Base-by-base conservation (phyloP, 2,113 vertebrate species). In the Scartelaos histophorus region DNA sequence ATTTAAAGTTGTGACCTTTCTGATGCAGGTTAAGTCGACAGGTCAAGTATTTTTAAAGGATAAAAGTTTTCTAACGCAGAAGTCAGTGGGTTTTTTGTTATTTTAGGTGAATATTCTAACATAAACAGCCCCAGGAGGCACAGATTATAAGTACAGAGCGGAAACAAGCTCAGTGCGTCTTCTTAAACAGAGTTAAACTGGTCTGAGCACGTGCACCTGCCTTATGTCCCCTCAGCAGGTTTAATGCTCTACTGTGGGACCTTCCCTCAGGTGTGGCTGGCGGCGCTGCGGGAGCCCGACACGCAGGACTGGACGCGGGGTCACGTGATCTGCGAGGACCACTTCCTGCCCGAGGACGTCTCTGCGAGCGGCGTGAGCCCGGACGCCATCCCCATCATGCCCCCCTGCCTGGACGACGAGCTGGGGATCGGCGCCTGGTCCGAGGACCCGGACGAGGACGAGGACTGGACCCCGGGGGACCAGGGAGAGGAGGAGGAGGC, bases 331-430 rank as follows among this genome's bases (percentile, higher is more conserved):
- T 94, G 93, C 3, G 93, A 94, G 58, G 93, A 94, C 78, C 93
- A 94, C 82, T 94, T 94, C 76, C 89, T 94, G 47, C 87, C 87
- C 0, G 86, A 92, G 60, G 91, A 94, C 82, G 75, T 94, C 54
- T 84, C 84, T 0, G 5, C 24, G 1, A 25, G 13, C 0, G 91
- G 87, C 0, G 79, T 94, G 21, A 87, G 65, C 45, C 56, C 75
- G 0, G 91, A 92, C 13, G 92, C 92, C 67, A 90, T 94, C 5
- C 93, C 93, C 56, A 82, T 94, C 75, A 93, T 92, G 91, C 89
- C 93, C 0, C 89, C 84, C 0, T 89, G 70, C 47, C 79, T 91
- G 17, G 91, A 29, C 82, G 5, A 47, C 46, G 71, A 66, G 0
- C 49, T 87, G 22, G 69, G 76, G 2, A 49, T 56, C 19, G 74